These are phyloP conservation scores for Tillus elongatus DNA, from an alignment of 2,888 invertebrate species.

Conservation along the genomic window DNA sequence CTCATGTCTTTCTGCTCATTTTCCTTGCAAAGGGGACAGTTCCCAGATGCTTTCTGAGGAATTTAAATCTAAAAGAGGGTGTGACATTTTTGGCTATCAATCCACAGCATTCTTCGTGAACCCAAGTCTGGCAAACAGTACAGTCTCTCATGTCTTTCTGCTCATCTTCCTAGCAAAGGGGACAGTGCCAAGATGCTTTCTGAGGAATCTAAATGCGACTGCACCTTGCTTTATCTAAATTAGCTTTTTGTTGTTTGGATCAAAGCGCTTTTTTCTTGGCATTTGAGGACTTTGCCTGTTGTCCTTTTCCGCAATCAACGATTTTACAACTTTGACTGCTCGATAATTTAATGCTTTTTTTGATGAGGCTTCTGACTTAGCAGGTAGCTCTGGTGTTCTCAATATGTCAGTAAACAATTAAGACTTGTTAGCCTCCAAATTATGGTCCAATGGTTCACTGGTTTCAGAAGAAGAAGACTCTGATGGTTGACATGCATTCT, in stretches of 20 bases:
- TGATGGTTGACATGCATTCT: too few species aligned
- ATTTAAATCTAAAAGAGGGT: too few species aligned
- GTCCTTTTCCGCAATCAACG: constrained; percentile 2
- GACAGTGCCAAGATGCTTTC: constrained; percentile 2
- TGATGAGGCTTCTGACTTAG: neutral
- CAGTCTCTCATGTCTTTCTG: constrained; percentile 1
- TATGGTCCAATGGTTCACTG: constrained; percentile 3
- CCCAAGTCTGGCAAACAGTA: neutral
- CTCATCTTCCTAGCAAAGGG: constrained; percentile 1
- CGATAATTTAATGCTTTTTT: constrained; percentile 5
- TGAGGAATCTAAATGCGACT: neutral
- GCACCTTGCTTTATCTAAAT: constrained; percentile 1
- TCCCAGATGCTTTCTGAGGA: too few species aligned
- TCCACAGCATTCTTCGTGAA: neutral
- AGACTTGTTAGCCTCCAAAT: constrained; percentile 3
- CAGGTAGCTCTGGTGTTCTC: constrained; percentile 7
- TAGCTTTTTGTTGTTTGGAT: constrained; percentile 3
- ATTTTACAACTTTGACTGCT: constrained; percentile 2
- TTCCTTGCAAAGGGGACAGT: too few species aligned
- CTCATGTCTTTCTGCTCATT: too few species aligned
- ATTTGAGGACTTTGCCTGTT: constrained; percentile 1
- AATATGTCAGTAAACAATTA: constrained; percentile 5
- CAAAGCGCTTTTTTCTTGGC: neutral
- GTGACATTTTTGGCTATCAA: constrained; percentile 1
- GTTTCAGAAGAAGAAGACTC: too few species aligned